Conservation (phyloP, 2,888 invertebrate species). For the Dynastes hyllus region DNA sequence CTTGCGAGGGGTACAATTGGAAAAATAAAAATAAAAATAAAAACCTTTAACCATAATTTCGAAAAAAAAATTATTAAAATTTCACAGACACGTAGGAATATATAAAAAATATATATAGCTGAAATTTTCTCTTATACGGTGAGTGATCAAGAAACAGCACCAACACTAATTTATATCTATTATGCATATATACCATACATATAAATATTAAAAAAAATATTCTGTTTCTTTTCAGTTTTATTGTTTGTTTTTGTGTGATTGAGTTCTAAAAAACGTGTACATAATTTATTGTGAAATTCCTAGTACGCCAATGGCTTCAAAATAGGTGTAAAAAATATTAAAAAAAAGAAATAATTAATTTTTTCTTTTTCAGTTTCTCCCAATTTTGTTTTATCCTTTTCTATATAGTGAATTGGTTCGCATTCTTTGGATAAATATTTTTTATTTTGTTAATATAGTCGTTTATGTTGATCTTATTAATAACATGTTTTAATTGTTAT, state of each 20-base stretch:
- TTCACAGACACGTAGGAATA: slow-evolving; percentile 10
- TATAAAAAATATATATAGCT: not conserved
- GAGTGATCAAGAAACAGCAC: slow-evolving; percentile 23
- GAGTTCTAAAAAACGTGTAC: slow-evolving; percentile 61
- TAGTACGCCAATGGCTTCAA: not conserved
- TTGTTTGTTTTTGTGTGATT: slow-evolving; percentile 67
- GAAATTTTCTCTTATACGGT: not conserved
- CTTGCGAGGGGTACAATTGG: not conserved
- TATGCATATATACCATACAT: no score
- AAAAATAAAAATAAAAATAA: not conserved
- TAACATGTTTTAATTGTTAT: slow-evolving; percentile 40
- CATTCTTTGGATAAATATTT: slow-evolving; percentile 56
- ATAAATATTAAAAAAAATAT: slow-evolving; percentile 4
- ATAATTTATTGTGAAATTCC: not conserved
- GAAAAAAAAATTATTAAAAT: slow-evolving; percentile 5
- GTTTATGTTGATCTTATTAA: not conserved
- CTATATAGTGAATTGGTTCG: slow-evolving; percentile 57
- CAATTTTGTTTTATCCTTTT: slow-evolving; percentile 22
- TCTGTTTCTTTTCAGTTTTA: slow-evolving; percentile 51
- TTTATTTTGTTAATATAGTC: not conserved
- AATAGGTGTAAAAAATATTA: not conserved
- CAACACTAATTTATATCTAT: slow-evolving; percentile 23
- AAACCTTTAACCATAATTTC: slow-evolving; percentile 26
- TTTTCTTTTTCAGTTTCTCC: not conserved
- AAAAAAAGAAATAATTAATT: not conserved